Evolutionary conservation across 2,113 vertebrate species (phyloP).

Genomic region (Paracanthobrama guichenoti): DNA sequence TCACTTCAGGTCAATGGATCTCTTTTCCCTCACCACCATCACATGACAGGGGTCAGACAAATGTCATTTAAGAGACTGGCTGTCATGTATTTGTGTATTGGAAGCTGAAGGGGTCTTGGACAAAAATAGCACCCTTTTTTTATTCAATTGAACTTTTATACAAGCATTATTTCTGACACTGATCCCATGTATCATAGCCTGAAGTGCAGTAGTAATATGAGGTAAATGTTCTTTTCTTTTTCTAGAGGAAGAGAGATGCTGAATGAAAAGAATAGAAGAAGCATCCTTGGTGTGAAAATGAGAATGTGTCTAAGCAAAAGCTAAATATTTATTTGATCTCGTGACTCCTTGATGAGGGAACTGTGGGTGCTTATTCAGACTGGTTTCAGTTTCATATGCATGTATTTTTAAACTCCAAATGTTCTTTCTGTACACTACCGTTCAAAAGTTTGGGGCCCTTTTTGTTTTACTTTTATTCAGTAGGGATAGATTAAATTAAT

Average conservation of each 20-base stretch:
- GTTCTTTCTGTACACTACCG: no score
- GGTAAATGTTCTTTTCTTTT: neutral
- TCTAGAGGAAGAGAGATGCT: neutral
- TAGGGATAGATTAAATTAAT: no score
- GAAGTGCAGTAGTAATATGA: neutral
- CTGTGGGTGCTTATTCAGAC: neutral
- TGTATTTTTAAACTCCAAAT: neutral
- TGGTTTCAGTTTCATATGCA: neutral
- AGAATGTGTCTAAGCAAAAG: neutral
- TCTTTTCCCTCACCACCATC: neutral
- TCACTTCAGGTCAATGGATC: neutral
- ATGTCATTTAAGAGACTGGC: neutral
- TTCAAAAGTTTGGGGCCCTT: no score
- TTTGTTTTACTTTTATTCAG: no score
- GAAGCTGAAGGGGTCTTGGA: neutral
- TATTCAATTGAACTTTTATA: neutral
- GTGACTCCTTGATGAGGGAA: neutral
- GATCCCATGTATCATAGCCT: neutral
- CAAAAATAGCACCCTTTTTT: neutral
- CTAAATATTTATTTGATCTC: neutral
- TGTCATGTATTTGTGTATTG: neutral
- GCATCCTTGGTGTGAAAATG: neutral
- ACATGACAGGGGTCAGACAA: slow-evolving; percentile 17
- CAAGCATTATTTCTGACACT: neutral
- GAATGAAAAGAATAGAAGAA: neutral